These are phyloP conservation scores for Eidolon dupreanum DNA, from an alignment of 2,797 vertebrate species.

Conservation along the genomic window DNA sequence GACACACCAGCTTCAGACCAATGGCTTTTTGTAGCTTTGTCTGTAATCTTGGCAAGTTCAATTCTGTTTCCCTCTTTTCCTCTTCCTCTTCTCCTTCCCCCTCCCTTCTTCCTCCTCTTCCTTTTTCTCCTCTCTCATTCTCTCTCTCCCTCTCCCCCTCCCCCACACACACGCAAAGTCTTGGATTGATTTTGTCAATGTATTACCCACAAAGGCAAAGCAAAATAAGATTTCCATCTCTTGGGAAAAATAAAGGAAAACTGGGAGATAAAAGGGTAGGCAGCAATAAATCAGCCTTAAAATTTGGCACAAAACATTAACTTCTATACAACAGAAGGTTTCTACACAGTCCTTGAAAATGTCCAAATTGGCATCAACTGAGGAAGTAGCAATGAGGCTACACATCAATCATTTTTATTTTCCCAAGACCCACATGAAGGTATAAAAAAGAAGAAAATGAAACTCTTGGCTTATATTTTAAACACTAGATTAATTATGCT, in stretches of 20 bases:
- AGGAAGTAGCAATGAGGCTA: neutral
- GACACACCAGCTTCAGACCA: neutral
- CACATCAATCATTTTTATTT: neutral
- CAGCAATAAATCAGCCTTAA: neutral
- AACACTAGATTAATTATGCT: slow-evolving; percentile 10
- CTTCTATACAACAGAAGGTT: neutral
- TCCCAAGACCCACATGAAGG: neutral
- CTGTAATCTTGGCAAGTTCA: neutral
- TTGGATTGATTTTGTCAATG: neutral
- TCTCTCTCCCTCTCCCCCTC: neutral
- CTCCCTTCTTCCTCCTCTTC: too few relatives aligned
- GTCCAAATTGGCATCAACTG: neutral
- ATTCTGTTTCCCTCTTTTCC: neutral
- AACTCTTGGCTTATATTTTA: neutral
- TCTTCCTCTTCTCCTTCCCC: too few relatives aligned
- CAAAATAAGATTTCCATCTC: slow-evolving; percentile 2
- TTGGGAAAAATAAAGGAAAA: slow-evolving; percentile 38
- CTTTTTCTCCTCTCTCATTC: accelerated
- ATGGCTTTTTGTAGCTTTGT: neutral
- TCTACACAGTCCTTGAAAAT: neutral
- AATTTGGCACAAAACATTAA: neutral
- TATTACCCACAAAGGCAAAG: neutral
- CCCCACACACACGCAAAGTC: neutral
- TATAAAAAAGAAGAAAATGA: slow-evolving; percentile 36
- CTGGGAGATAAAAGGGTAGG: neutral